phyloP scores from a whole-genome alignment of 2,888 invertebrate genomes.

The Tigriopus californicus region DNA sequence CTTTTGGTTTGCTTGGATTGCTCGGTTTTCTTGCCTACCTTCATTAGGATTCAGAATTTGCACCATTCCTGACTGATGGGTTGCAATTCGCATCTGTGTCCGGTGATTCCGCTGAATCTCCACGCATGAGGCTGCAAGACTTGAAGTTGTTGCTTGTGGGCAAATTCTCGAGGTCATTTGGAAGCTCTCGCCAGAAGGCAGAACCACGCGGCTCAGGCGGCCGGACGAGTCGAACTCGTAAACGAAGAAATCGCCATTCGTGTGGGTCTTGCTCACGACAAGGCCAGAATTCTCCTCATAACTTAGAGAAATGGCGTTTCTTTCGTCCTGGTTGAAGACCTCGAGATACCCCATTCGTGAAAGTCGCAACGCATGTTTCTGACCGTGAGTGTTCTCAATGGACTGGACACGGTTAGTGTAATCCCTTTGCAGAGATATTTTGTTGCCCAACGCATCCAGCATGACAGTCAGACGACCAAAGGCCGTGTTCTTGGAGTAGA shows the following conservation, averaged over 20 bases:
- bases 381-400: slow-evolving; percentile 78
- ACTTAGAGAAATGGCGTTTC: slow-evolving; percentile 66
- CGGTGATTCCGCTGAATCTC: too few species aligned
- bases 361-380: slow-evolving; percentile 65
- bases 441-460: slow-evolving; percentile 63
- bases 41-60: slow-evolving; percentile 74
- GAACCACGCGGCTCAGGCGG: slow-evolving; percentile 68
- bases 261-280: slow-evolving; percentile 62
- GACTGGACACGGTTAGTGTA: slow-evolving; percentile 50
- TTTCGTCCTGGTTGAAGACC: slow-evolving; percentile 59
- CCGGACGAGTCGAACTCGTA: slow-evolving; percentile 92
- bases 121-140: too few species aligned
- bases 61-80: too few species aligned
- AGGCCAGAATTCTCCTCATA: slow-evolving; percentile 79
- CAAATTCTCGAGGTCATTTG: slow-evolving; percentile 69
- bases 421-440: slow-evolving; percentile 30
- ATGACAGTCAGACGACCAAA: slow-evolving; percentile 85
- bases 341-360: slow-evolving; percentile 82
- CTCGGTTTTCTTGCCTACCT: slow-evolving; percentile 34
- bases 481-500: slow-evolving; percentile 88
- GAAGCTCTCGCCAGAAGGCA: slow-evolving; percentile 81
- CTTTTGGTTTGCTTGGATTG: too few species aligned
- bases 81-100: too few species aligned
- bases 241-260: slow-evolving; percentile 57
- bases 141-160: slow-evolving; percentile 48